These are phyloP conservation scores for Polypedilum vanderplanki DNA, from an alignment of 1,140 invertebrate genomes.

Conservation along the genomic window DNA sequence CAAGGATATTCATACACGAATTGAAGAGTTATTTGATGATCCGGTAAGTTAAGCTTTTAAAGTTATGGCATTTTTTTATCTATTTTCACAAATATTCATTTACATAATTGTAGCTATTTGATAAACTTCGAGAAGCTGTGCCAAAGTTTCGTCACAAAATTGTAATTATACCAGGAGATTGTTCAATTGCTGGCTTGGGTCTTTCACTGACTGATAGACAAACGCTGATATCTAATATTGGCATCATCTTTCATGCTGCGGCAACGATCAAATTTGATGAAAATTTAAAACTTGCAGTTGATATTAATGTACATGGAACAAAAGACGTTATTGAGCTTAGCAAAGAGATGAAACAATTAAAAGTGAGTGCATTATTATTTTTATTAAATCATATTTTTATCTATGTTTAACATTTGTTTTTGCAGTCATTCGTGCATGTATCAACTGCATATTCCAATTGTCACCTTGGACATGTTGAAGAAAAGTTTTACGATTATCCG, in stretches of 20 bases:
- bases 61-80: not conserved
- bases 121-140: conserved; percentile 47
- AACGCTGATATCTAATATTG: conserved; percentile 53
- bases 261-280: conserved; percentile 67
- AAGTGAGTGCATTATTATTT: conserved; percentile 43
- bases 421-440: conserved; percentile 56
- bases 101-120: conserved; percentile 46
- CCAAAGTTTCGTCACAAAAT: conserved; percentile 62
- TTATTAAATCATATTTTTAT: too few relatives aligned
- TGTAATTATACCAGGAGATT: conserved; percentile 55
- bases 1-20: conserved; percentile 58
- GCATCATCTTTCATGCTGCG: conserved; percentile 61
- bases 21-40: conserved; percentile 59
- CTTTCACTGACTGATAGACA: conserved; percentile 38
- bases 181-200: conserved; percentile 50
- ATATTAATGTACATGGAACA: conserved; percentile 61
- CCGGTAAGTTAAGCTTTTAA: conserved; percentile 47
- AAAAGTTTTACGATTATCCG: conserved; percentile 61
- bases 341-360: conserved; percentile 56
- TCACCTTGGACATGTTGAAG: conserved; percentile 49
- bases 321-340: conserved; percentile 54
- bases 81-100: not conserved
- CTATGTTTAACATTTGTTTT: conserved; percentile 33
- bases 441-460: conserved; percentile 67
- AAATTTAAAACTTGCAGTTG: conserved; percentile 54